A percentile compares a stretch with the other conserved stretches of the same genome.
Evolutionary conservation across 2,113 vertebrate genomes (phyloP).

Genomic region (Cettia cetti): DNA sequence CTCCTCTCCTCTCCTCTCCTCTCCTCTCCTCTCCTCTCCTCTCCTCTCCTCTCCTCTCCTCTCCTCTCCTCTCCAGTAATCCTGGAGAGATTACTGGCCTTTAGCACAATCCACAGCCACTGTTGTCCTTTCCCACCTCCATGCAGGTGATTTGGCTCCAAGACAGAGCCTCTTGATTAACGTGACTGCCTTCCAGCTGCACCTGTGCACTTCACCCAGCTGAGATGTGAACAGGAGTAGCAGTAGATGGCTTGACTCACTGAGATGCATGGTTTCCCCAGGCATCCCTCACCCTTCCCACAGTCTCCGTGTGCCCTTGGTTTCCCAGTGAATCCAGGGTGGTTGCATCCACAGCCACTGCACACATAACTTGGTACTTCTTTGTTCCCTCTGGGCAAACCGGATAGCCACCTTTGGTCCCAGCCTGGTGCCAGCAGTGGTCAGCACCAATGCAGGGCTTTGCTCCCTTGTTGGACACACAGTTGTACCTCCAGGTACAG

Average conservation of each 20-base stretch:
- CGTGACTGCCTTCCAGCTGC: background rate
- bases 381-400: background rate
- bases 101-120: background rate
- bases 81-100: background rate
- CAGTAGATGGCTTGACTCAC: background rate
- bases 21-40: background rate
- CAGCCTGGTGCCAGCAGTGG: background rate
- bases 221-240: background rate
- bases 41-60: background rate
- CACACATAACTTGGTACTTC: accelerated
- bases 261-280: background rate
- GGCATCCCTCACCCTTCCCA: background rate
- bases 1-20: background rate
- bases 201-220: background rate
- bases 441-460: background rate
- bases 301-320: background rate
- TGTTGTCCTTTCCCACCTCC: background rate
- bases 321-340: accelerated
- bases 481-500: background rate
- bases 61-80: background rate
- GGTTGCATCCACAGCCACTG: background rate
- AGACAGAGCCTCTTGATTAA: background rate
- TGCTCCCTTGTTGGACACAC: background rate
- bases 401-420: background rate
- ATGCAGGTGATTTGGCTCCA: background rate